Evolutionary conservation across 2,888 invertebrate species (phyloP), one percentile per base, ranked within the genome.

Genomic region (Spisula solida): DNA sequence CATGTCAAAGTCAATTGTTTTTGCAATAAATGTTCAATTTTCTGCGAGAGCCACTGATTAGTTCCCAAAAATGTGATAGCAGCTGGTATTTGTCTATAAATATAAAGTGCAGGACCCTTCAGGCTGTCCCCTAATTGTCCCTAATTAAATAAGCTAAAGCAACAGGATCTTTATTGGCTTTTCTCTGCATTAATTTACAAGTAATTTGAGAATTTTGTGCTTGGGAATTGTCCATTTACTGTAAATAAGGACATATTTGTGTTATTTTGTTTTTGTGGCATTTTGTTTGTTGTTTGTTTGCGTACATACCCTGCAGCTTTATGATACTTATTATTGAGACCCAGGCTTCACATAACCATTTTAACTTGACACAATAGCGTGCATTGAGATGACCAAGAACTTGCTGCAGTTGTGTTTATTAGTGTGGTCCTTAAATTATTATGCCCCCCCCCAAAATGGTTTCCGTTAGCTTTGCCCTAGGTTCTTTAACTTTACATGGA

Each of bases 71-170:
- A 75, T 31, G 10, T 75, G 18, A 5, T 18, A 14, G 75, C 75
- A 75, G 75, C 31, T 75, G 75, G 75, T 34, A 75, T 25, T 16
- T 75, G 75, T 75, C 75, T 34, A 75, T 75, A 75, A 75, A 75
- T 14, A 75, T 75, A 31, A 31, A 75, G 75, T 75, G 25, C 75
- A 75, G 12, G 51, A 18, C 31, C 84, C 79, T 56, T 85, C 31
- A 41, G 79, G 75, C 79, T 55, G 55, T 55, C 47, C 79, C 31
- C 41, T 78, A 29, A 79, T 85, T 56, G 34, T 10, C 34, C 79
- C 41, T 55, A 85, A 85, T 85, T 85, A n/a, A 79, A 79, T 85
- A 34, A 79, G 55, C 55, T 56, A 31, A 56, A 79, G 31, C 56
- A 79, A 85, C 85, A 79, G n/a, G 60, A 51, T 51, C 70, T 70